Conservation (phyloP, 1,140 invertebrate genomes). For the Caenorhabditis remanei region DNA sequence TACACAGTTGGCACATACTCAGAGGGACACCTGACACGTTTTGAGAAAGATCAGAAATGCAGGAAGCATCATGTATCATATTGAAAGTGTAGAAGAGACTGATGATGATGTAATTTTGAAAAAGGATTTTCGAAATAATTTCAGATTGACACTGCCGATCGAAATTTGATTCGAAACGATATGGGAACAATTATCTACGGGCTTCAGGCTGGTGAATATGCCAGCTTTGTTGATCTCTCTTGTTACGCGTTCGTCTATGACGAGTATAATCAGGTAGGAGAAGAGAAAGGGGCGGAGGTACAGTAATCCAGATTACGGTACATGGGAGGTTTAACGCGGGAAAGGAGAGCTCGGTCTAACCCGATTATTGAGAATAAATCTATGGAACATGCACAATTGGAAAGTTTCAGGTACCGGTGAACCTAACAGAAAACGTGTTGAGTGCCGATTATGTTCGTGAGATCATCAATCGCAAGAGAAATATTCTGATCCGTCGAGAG, state of each 20-base stretch:
- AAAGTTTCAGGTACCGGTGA: constrained; percentile 31
- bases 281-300: background rate
- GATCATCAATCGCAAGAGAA: constrained; percentile 24
- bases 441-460: constrained; percentile 57
- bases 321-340: background rate
- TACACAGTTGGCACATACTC: constrained; percentile 21
- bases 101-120: background rate
- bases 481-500: constrained; percentile 44
- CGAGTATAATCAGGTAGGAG: constrained; percentile 45
- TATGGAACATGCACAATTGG: background rate
- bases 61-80: constrained; percentile 44
- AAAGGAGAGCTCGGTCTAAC: background rate
- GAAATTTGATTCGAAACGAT: constrained; percentile 17
- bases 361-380: background rate
- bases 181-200: constrained; percentile 54
- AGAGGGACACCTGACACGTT: constrained; percentile 5
- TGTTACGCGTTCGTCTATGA: constrained; percentile 49
- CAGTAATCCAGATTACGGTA: constrained; percentile 2
- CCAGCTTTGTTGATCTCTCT: constrained; percentile 53
- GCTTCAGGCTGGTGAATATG: constrained; percentile 36
- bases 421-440: constrained; percentile 51
- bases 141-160: constrained; percentile 11
- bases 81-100: background rate
- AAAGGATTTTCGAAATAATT: background rate
- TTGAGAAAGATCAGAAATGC: background rate